phyloP scores from a whole-genome alignment of 2,888 invertebrate species.

The Mesorhabditis sp. region DNA sequence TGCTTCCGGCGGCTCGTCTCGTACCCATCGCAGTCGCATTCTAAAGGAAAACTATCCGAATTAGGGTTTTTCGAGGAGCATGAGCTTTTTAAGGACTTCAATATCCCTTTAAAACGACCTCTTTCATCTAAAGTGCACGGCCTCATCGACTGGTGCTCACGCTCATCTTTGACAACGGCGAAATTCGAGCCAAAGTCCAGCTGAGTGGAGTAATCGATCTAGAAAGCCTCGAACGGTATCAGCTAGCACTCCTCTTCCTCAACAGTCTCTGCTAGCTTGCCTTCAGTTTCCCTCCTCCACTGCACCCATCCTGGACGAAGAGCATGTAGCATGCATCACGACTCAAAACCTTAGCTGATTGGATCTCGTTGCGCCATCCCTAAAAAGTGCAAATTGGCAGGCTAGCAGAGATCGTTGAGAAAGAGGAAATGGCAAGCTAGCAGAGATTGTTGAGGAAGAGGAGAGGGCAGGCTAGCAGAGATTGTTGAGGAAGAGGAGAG shows the following conservation, averaged over 20 bases:
- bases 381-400: not conserved
- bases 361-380: slow-evolving; percentile 3
- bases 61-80: too few species aligned
- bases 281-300: not conserved
- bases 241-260: not conserved
- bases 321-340: not conserved
- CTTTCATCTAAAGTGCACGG: slow-evolving; percentile 1
- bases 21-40: too few species aligned
- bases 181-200: slow-evolving; percentile 1
- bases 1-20: too few species aligned
- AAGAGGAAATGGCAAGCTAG: not conserved
- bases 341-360: not conserved
- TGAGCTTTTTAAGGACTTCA: too few species aligned
- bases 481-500: too few species aligned
- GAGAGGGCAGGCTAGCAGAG: not conserved
- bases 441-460: not conserved
- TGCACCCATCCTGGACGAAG: not conserved
- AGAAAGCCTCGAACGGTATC: not conserved
- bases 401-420: not conserved
- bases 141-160: not conserved
- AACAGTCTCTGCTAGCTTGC: not conserved
- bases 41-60: too few species aligned
- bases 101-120: not conserved
- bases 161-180: not conserved
- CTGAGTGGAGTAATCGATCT: not conserved